Percentiles rank a stretch among this genome's conserved stretches.
phyloP scores from a whole-genome alignment of 1,140 invertebrate species.

The Caenorhabditis remanei region DNA sequence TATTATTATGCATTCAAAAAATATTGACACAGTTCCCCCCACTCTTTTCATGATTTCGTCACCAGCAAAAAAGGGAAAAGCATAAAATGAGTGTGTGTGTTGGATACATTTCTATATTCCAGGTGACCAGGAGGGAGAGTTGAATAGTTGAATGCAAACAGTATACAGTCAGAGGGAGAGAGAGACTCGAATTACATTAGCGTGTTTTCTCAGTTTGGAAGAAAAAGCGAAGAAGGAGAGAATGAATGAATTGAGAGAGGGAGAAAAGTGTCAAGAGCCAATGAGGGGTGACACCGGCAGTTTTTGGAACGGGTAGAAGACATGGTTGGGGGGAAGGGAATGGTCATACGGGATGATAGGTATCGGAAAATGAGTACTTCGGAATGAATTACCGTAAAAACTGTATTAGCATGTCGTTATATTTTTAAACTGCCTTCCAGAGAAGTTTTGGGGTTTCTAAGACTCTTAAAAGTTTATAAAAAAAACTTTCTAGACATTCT shows the following conservation, averaged over 20 bases:
- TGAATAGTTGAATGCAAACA: background rate
- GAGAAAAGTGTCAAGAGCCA: slow-evolving; percentile 13
- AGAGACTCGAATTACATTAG: slow-evolving; percentile 37
- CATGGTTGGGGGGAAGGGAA: too few relatives aligned
- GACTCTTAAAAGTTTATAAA: too few relatives aligned
- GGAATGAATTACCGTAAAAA: too few relatives aligned
- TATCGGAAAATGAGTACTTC: too few relatives aligned
- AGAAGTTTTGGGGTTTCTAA: too few relatives aligned
- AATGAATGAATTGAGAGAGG: background rate
- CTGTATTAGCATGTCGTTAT: too few relatives aligned
- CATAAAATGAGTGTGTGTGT: background rate
- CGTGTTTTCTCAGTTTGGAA: background rate
- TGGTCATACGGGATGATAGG: background rate
- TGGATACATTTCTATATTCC: background rate
- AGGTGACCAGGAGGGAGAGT: background rate
- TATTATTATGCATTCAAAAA: background rate
- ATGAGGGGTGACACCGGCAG: background rate
- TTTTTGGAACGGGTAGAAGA: background rate
- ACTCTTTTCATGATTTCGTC: background rate
- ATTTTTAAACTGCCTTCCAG: too few relatives aligned
- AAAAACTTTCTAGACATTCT: too few relatives aligned
- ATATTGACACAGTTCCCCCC: background rate
- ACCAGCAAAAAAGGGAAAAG: background rate
- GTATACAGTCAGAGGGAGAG: background rate
- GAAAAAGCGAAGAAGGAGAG: background rate